Conservation (phyloP, 2,888 invertebrate species). For the Mellilla xanthometata region DNA sequence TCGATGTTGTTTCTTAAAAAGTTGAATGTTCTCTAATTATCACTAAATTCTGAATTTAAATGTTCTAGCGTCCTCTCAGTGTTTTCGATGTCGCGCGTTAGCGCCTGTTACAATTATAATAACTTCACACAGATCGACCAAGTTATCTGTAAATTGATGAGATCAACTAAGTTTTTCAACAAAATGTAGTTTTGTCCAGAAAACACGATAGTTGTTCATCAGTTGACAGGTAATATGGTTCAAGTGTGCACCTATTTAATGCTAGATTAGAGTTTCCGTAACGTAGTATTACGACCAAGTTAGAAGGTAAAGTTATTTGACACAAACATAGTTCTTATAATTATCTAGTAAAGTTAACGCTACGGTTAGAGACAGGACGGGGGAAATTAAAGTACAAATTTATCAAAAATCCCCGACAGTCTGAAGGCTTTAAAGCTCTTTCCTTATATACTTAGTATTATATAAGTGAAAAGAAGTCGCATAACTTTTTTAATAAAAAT, state of each 20-base stretch:
- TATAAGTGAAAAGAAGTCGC: slow-evolving; percentile 63
- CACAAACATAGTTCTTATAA: slow-evolving; percentile 55
- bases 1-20: slow-evolving; percentile 42
- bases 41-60: slow-evolving; percentile 28
- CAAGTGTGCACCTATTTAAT: slow-evolving; percentile 53
- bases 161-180: too few relatives aligned
- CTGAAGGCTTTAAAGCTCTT: slow-evolving; percentile 63
- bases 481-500: slow-evolving; percentile 55
- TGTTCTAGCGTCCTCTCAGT: slow-evolving; percentile 35
- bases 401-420: slow-evolving; percentile 63
- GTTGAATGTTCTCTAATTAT: slow-evolving; percentile 36
- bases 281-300: slow-evolving; percentile 75
- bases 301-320: slow-evolving; percentile 61
- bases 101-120: slow-evolving; percentile 31
- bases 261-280: slow-evolving; percentile 66
- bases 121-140: slow-evolving; percentile 28
- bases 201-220: too few relatives aligned
- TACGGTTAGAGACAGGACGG: slow-evolving; percentile 49
- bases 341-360: slow-evolving; percentile 51
- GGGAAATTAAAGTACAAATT: slow-evolving; percentile 78
- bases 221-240: too few relatives aligned
- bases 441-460: slow-evolving; percentile 61
- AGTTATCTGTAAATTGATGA: too few relatives aligned
- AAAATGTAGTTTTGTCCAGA: too few relatives aligned
- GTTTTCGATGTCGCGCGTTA: slow-evolving; percentile 46